A percentile compares a stretch with the other conserved stretches of the same genome.
Conservation (phyloP, 2,113 vertebrate genomes). For the Petromus typicus region DNA sequence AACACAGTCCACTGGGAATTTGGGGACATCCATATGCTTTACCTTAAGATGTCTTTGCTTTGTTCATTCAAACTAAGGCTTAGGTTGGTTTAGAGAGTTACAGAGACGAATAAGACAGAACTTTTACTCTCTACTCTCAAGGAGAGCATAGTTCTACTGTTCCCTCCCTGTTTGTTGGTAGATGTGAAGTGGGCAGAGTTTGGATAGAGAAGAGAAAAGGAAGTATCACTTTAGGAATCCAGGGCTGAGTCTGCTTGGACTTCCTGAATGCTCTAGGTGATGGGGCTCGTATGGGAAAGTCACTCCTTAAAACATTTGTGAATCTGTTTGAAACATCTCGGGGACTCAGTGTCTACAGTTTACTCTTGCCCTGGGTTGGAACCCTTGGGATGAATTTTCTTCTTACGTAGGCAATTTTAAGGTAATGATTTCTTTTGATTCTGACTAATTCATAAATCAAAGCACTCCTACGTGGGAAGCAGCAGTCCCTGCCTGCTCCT, state of each 20-base stretch:
- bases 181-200: neutral
- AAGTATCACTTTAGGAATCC: neutral
- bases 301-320: neutral
- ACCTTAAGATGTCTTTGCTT: neutral
- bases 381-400: slow-evolving; percentile 28
- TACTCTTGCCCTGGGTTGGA: slow-evolving; percentile 15
- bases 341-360: neutral
- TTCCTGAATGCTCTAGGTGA: neutral
- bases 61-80: neutral
- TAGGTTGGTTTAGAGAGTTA: neutral
- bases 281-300: neutral
- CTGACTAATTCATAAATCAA: slow-evolving; percentile 35
- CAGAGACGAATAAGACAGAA: neutral
- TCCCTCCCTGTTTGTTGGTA: neutral
- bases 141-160: neutral
- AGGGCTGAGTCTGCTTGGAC: neutral
- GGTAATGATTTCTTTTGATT: slow-evolving; percentile 49
- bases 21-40: neutral
- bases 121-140: neutral
- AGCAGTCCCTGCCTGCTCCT: neutral
- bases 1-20: neutral
- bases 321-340: neutral
- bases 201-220: neutral
- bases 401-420: neutral
- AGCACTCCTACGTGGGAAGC: neutral